Conservation (phyloP, 2,888 invertebrate species). For the Aricia artaxerxes region DNA sequence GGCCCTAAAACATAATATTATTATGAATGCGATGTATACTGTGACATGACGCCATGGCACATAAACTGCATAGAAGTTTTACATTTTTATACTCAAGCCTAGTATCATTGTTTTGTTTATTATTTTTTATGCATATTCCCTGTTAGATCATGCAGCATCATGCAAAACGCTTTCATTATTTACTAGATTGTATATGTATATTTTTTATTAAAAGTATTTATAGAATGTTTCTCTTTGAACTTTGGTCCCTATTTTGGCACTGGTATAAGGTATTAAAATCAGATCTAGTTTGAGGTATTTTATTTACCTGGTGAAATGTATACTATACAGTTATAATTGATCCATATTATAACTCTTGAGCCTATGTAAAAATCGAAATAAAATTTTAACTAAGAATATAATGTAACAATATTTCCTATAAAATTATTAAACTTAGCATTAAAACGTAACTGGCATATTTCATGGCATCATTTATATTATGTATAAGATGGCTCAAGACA, state of each 20-base stretch:
- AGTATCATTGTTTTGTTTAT: background rate
- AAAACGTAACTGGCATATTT: background rate
- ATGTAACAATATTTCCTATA: background rate
- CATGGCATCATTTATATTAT: background rate
- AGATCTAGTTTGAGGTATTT: background rate
- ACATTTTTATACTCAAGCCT: too few species aligned
- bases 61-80: too few species aligned
- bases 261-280: background rate
- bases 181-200: too few species aligned
- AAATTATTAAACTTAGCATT: background rate
- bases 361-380: background rate
- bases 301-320: background rate
- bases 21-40: too few species aligned
- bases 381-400: background rate
- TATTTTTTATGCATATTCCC: background rate
- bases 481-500: background rate
- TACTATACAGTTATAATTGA: background rate
- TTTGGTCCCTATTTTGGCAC: conserved; percentile 12
- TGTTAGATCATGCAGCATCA: background rate
- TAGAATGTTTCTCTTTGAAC: background rate
- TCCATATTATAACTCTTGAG: background rate
- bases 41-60: too few species aligned
- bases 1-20: too few species aligned
- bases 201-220: background rate
- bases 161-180: too few species aligned